Evolutionary conservation across 1,140 invertebrate genomes (phyloP), one percentile per base, ranked within the genome.

Genomic region (Branchinecta lynchi): DNA sequence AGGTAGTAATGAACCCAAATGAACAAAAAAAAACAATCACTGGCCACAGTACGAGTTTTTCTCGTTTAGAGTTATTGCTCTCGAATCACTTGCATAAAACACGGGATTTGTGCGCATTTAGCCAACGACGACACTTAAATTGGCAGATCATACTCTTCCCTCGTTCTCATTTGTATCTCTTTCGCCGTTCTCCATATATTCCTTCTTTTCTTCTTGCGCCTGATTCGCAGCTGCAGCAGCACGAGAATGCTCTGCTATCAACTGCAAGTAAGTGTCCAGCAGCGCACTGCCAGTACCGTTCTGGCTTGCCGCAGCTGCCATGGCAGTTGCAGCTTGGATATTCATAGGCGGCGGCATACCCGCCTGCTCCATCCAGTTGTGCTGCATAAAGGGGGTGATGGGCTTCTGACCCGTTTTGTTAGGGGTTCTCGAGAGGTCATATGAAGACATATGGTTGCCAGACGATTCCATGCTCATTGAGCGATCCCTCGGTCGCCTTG

Each of bases 231-330:
- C 73, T 15, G 70, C 70, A 21, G 71, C 71, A 12, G 73, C 76
- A 17, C 75, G 74, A 45, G 86, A 83, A 74, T 89, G 91, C 75
- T 92, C 89, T 0, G 87, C 88, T 72, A 92, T 90, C 70, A 90
- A 85, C 76, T 91, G 89, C 17, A 92, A 80, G 75, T 91, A 92
- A 3, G 89, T 90, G 76, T 92, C 89, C 20, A 92, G 76, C 44
- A 92, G 83, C 0, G 87, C 87, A 3, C 88, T 90, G 0, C 88
- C 87, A 44, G 86, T 82, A 72, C 82, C 76, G 73, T 74, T 72
- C 7, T 81, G 75, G 44, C 51, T 44, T 8, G 70, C 70, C n/a
- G 66, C 70, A 3, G 70, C 70, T 17, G 66, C 70, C 44, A 67
- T 70, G 15, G 66, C 70, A 44, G 10, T 46, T 12, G 44, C 68